Base-by-base conservation (phyloP, 2,797 vertebrate genomes). In the Odontamblyopus lacepedii region DNA sequence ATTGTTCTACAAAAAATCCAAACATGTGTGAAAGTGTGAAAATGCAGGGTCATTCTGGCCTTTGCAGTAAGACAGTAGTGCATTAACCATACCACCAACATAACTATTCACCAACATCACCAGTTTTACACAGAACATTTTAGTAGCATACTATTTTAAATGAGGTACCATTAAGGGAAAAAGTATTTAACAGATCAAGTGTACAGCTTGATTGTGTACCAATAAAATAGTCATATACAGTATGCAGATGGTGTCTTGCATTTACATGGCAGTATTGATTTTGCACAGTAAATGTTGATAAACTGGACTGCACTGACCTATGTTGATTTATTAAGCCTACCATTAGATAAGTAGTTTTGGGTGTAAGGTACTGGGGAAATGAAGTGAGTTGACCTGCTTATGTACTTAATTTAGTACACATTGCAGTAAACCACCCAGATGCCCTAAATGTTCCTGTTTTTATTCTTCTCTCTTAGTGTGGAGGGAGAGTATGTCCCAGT, bases 401-500 rank as follows among this genome's bases (percentile, higher is more conserved):
- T 61, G 6, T 61, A 30, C 60, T 62, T 62, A n/a, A 62, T 62
- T 16, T 62, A 35, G 18, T 5, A 9, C 30, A 35, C 30, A 30
- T 15, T 60, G 57, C 57, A 30, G 27, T 27, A 59, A 59, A 48
- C 3, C 56, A 27, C 9, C 56, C 11, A 61, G 27, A 18, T 30
- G 27, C 26, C 27, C 59, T 27, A 30, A 27, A 6, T 30, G 5
- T 30, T 29, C 4, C 44, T 64, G 63, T 8, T 26, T 57, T 55
- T 48, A 48, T 51, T 15, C 29, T 26, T 80, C 61, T 65, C 3
- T 84, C 68, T 26, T 92, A 99, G 98, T 91, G 96, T 99, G 5
- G 98, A 99, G 76, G 97, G 98, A 1, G 97, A 99, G 84, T 99
- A 99, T 0, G 98, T 99, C 61, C 97, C 97, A 0, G 95, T 97